Base-by-base conservation (phyloP, 2,888 invertebrate genomes). In the Apeira syringaria region DNA sequence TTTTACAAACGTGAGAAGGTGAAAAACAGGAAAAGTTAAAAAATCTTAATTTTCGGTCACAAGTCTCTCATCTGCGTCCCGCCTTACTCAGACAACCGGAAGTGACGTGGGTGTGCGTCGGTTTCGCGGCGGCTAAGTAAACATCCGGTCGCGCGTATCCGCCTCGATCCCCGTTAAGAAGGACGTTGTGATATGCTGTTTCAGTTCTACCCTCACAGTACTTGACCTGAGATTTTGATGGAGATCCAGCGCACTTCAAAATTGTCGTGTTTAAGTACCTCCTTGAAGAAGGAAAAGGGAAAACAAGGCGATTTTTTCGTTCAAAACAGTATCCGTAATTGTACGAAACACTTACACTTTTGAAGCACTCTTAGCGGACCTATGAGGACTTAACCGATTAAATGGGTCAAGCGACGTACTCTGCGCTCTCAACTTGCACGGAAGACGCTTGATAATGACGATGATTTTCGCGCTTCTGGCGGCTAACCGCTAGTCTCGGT, bases 51-150 rank as follows among this genome's bases (percentile, higher is more conserved):
- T 20, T 20, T 20, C 7, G 7, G 7, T 1, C 20, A 7, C 5
- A 20, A 20, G 20, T 20, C 20, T 5, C 7, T 0, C 9, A 4
- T 49, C 26, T 43, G 18, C 15, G 28, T n/a, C 5, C 29, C 18
- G 47, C 58, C 45, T 56, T 46, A 52, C 31, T 39, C 46, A 32
- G 27, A 15, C 17, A 46, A 63, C 64, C 66, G 74, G 68, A 70
- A 62, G 73, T 66, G 74, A 73, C 65, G 68, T 65, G 68, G 58
- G 66, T 67, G 68, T 61, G 61, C 63, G 70, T 59, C 59, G 77
- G 74, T 74, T 70, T 69, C 68, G 72, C 74, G 66, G 71, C 62
- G 72, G 73, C 73, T 80, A 81, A 82, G 83, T 82, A 83, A 83
- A 80, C 81, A 81, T 82, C 84, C 84, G 78, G 64, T 64, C 73